A percentile compares a stretch with the other conserved stretches of the same genome.
phyloP scores from a whole-genome alignment of 1,140 invertebrate species.

The Habropoda laboriosa region DNA sequence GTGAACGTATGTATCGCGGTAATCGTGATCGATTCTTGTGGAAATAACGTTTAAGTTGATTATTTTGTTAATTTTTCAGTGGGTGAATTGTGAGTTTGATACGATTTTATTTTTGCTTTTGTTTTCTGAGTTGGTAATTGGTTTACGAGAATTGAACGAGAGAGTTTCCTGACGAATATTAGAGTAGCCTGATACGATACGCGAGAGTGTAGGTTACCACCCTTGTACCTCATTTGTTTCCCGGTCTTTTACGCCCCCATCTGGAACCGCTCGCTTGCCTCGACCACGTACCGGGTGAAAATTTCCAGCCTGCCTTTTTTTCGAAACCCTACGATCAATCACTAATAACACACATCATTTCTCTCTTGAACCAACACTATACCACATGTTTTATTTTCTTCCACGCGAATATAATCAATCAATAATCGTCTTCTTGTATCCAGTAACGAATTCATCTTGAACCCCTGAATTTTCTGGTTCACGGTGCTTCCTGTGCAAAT shows the following conservation, averaged over 20 bases:
- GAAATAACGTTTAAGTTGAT: no score
- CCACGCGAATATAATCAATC: not conserved
- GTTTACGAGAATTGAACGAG: not conserved
- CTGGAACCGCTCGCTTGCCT: conserved; percentile 62
- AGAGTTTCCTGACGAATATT: conserved; percentile 8
- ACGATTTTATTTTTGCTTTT: no score
- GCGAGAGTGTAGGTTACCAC: conserved; percentile 77
- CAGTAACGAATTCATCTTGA: no score
- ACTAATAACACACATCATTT: no score
- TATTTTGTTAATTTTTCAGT: no score
- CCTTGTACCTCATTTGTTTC: conserved; percentile 80
- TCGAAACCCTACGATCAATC: not conserved
- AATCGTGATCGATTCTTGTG: no score
- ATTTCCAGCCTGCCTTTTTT: not conserved
- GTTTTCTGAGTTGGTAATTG: not conserved
- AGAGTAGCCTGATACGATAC: conserved; percentile 75
- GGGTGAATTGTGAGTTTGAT: no score
- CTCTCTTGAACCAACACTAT: not conserved
- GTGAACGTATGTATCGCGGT: no score
- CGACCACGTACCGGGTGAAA: conserved; percentile 70
- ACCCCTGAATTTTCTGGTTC: no score
- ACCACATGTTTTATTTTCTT: not conserved
- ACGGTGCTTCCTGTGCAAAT: no score
- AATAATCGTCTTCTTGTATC: not conserved
- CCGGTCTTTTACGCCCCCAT: conserved; percentile 72